Evolutionary conservation across 2,797 vertebrate genomes (phyloP).

Genomic region (Lepilemur ruficaudatus): DNA sequence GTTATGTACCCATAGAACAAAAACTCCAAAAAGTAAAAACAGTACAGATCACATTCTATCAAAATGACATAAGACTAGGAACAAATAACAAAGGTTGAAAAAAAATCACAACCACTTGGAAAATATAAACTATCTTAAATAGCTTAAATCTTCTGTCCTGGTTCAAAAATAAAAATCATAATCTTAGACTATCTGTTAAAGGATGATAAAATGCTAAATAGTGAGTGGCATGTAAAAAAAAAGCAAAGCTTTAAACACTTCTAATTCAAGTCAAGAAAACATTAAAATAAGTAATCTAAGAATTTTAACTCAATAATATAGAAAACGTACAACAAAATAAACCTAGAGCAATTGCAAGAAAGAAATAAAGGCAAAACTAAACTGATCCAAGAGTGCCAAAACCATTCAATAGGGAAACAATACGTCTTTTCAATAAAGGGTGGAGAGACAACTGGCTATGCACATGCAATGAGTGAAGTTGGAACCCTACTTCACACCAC

Average conservation of each 20-base stretch:
- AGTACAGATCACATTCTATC: not conserved
- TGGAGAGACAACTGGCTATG: not conserved
- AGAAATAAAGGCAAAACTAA: conserved; percentile 21
- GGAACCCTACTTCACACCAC: not conserved
- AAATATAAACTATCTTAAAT: conserved; percentile 29
- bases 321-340: not conserved
- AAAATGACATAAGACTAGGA: not conserved
- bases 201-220: not conserved
- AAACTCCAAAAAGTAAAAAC: conserved; percentile 42
- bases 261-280: not conserved
- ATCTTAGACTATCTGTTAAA: conserved; percentile 7
- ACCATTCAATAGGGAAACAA: not conserved
- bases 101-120: not conserved
- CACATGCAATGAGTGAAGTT: not conserved
- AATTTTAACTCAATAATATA: conserved; percentile 16
- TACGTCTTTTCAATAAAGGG: not conserved
- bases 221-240: not conserved
- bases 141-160: not conserved
- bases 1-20: not conserved
- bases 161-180: not conserved
- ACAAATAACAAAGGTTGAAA: not conserved
- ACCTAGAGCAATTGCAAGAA: not conserved
- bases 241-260: conserved; percentile 12
- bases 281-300: not conserved
- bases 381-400: not conserved